These are phyloP conservation scores for Drosophila kambysellisi DNA, from an alignment of 2,888 invertebrate genomes.

Conservation along the genomic window DNA sequence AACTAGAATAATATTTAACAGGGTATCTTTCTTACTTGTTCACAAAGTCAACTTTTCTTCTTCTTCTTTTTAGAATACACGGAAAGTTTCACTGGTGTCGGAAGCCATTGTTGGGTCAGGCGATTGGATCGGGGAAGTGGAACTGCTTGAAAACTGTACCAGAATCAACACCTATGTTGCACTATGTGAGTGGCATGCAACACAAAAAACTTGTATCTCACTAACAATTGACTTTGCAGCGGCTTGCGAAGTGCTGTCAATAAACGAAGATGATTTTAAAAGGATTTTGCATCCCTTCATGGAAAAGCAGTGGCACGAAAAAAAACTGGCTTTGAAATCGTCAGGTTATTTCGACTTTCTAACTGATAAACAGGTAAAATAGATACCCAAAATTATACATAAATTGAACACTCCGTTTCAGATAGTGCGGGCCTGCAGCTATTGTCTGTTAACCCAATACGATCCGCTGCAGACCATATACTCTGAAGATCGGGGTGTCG, in stretches of 20 bases:
- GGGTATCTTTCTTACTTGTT: neutral
- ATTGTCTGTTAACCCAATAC: conserved; percentile 75
- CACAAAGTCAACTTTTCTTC: neutral
- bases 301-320: conserved; percentile 81
- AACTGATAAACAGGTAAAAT: conserved; percentile 72
- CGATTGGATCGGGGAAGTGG: conserved; percentile 80
- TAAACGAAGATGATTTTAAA: conserved; percentile 88
- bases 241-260: conserved; percentile 87
- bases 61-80: conserved; percentile 20
- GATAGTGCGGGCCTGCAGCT: conserved; percentile 73
- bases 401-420: conserved; percentile 14
- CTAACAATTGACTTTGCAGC: neutral
- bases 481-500: conserved; percentile 77
- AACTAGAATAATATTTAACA: neutral
- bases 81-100: conserved; percentile 33
- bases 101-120: conserved; percentile 79
- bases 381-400: neutral
- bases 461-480: conserved; percentile 82
- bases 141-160: conserved; percentile 68
- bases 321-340: conserved; percentile 72
- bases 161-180: conserved; percentile 66
- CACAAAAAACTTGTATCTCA: neutral
- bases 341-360: conserved; percentile 82
- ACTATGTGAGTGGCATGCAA: conserved; percentile 40
- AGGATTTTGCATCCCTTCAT: conserved; percentile 71